phyloP scores from a whole-genome alignment of 1,140 invertebrate genomes.

The Solenopsis invicta region DNA sequence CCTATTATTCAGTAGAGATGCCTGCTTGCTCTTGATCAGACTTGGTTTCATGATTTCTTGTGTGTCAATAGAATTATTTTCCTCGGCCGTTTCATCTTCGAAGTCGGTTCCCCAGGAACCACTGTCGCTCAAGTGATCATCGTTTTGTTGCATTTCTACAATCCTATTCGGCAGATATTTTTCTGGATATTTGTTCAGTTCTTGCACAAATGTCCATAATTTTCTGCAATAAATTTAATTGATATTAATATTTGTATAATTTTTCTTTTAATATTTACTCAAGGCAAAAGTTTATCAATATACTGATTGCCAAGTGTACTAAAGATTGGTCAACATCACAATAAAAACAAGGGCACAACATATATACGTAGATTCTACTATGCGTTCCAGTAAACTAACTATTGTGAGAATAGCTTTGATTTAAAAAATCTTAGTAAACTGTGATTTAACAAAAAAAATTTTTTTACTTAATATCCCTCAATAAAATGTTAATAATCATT shows the following conservation, averaged over 20 bases:
- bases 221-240: constrained; percentile 71
- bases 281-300: no score
- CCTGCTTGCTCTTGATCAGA: background rate
- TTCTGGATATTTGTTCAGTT: constrained; percentile 80
- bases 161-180: constrained; percentile 75
- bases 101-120: constrained; percentile 84
- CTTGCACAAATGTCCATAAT: constrained; percentile 82
- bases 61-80: constrained; percentile 37
- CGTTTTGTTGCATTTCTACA: constrained; percentile 19
- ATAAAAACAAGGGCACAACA: no score
- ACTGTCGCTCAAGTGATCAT: constrained; percentile 79
- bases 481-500: background rate
- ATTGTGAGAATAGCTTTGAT: no score
- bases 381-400: no score
- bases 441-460: background rate
- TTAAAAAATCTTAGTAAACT: no score
- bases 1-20: background rate
- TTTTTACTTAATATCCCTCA: background rate
- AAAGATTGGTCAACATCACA: no score
- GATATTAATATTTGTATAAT: background rate
- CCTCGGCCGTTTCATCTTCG: constrained; percentile 78
- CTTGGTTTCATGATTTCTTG: constrained; percentile 5
- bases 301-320: no score
- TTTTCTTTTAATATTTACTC: no score
- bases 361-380: no score